Conservation (phyloP, 2,113 vertebrate genomes). For the Phalacrocorax aristotelis region DNA sequence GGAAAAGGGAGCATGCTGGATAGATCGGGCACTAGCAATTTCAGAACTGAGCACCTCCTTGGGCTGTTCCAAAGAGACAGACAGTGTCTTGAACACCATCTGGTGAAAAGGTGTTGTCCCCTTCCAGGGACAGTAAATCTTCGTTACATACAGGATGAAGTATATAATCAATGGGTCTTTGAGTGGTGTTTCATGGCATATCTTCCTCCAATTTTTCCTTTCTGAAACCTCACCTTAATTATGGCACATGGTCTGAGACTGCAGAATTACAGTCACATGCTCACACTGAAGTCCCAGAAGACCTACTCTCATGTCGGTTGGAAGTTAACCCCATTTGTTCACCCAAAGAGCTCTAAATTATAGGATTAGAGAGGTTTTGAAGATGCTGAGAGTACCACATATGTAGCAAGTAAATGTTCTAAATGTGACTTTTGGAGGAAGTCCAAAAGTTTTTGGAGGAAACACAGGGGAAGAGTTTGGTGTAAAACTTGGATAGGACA, state of each 20-base stretch:
- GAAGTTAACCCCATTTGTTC: not conserved
- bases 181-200: not conserved
- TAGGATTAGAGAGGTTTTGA: not conserved
- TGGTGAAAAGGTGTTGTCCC: not conserved
- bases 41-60: not conserved
- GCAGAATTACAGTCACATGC: not conserved
- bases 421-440: not conserved
- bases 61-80: not conserved
- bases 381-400: not conserved
- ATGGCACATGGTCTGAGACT: not conserved
- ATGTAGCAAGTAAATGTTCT: not conserved
- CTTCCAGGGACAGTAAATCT: not conserved
- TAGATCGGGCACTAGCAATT: not conserved
- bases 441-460: not conserved
- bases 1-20: not conserved
- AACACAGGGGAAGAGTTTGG: not conserved
- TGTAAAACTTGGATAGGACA: not conserved
- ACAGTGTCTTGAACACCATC: not conserved
- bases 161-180: not conserved
- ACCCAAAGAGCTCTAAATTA: not conserved
- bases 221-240: not conserved
- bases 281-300: not conserved
- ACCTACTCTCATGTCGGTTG: not conserved
- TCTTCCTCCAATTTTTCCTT: not conserved
- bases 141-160: not conserved